phyloP scores from a whole-genome alignment of 2,113 vertebrate species.

The Antidorcas marsupialis region DNA sequence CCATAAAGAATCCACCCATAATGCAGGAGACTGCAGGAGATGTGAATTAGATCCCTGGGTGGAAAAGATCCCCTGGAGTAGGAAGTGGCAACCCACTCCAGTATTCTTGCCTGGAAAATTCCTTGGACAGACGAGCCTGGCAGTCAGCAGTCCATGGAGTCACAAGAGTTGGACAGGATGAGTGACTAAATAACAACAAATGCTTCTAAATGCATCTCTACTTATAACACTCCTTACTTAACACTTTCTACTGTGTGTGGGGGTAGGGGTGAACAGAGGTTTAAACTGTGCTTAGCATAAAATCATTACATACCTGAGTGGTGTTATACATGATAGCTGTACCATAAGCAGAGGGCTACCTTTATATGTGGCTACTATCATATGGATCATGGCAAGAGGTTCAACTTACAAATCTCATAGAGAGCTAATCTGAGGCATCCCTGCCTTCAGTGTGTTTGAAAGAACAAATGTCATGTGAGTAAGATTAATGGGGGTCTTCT shows the following conservation, averaged over 20 bases:
- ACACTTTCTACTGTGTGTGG: not conserved
- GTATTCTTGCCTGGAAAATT: not conserved
- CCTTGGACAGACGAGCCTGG: not conserved
- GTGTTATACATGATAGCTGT: not conserved
- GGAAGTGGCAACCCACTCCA: not conserved
- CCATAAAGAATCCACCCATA: not conserved
- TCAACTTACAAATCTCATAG: not conserved
- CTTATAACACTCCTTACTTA: not conserved
- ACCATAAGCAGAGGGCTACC: not conserved
- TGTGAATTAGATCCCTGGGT: not conserved
- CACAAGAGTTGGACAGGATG: not conserved
- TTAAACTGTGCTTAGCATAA: not conserved
- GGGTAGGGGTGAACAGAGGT: not conserved
- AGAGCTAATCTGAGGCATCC: not conserved
- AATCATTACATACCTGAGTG: not conserved
- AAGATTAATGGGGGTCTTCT: not conserved
- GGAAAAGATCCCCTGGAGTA: not conserved
- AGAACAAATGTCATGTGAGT: not conserved
- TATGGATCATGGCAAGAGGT: not conserved
- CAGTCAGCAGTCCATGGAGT: not conserved
- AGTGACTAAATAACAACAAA: not conserved
- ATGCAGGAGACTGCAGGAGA: not conserved
- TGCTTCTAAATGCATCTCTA: not conserved
- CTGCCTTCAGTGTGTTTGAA: not conserved
- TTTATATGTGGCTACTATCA: not conserved